Evolutionary conservation across 1,140 invertebrate species (phyloP).

Genomic region (Pemphigus obesinymphae): DNA sequence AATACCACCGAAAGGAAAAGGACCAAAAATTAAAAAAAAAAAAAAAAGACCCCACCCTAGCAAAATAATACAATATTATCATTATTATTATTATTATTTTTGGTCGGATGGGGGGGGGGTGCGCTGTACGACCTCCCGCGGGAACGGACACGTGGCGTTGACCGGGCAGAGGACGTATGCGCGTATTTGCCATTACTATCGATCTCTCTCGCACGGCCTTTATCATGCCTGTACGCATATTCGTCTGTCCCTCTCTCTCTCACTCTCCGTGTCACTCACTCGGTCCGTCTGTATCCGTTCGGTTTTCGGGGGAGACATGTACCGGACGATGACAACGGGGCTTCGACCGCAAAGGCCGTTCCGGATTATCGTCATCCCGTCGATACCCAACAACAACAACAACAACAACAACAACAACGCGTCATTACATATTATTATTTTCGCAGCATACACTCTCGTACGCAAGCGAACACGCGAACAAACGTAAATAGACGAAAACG

Average conservation of each 20-base stretch:
- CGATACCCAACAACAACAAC: not conserved
- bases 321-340: conserved; percentile 1
- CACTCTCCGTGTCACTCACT: not conserved
- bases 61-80: not conserved
- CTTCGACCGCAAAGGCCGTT: conserved; percentile 6
- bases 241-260: not conserved
- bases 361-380: not conserved
- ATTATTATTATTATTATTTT: conserved; percentile 14
- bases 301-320: not conserved
- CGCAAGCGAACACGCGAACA: too few species aligned
- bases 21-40: too few species aligned
- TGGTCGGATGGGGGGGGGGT: not conserved
- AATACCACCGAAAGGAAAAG: too few species aligned
- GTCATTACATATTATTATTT: not conserved
- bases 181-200: conserved; percentile 30
- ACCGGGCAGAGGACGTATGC: not conserved
- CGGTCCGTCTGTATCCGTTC: not conserved
- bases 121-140: not conserved
- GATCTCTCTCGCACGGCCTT: not conserved
- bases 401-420: not conserved
- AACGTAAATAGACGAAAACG: too few species aligned
- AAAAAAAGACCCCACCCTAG: not conserved
- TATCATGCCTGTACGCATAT: not conserved
- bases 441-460: not conserved
- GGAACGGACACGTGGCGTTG: conserved; percentile 2